These are phyloP conservation scores for Spilarctia lutea DNA, from an alignment of 2,888 invertebrate species.

Conservation along the genomic window DNA sequence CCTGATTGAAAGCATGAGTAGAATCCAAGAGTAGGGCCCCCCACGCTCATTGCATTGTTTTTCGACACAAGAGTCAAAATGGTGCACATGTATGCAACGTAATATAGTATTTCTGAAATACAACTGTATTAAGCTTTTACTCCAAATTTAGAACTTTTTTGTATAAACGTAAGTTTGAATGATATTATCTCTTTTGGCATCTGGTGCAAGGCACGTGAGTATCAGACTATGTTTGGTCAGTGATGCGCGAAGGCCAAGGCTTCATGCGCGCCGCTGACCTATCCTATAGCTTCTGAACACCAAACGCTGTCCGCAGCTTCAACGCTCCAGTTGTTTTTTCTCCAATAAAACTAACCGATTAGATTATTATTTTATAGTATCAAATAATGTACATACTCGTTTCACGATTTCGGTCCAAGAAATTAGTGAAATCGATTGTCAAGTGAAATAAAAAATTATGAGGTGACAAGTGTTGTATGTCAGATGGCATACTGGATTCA, in stretches of 20 bases:
- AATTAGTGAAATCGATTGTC: conserved; percentile 72
- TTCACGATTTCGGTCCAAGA: conserved; percentile 72
- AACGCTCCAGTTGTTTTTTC: conserved; percentile 50
- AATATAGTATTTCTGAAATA: background rate
- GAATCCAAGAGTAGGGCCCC: too few relatives aligned
- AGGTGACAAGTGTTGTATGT: conserved; percentile 46
- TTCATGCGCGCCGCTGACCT: conserved; percentile 71
- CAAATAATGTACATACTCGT: conserved; percentile 52
- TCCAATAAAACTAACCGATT: conserved; percentile 16
- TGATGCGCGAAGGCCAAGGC: conserved; percentile 82
- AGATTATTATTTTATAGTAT: conserved; percentile 32
- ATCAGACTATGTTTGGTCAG: conserved; percentile 75
- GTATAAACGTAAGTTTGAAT: conserved; percentile 35
- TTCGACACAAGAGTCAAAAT: background rate
- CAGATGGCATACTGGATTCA: conserved; percentile 48
- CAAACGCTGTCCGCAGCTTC: conserved; percentile 44
- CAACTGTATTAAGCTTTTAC: background rate
- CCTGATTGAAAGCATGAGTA: too few relatives aligned
- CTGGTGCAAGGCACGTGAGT: conserved; percentile 71
- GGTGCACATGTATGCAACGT: background rate
- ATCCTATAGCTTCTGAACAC: conserved; percentile 48
- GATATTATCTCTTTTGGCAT: conserved; percentile 69
- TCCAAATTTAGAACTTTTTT: background rate
- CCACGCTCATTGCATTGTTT: too few relatives aligned
- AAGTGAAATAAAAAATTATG: conserved; percentile 45